Percentiles rank a stretch among this genome's conserved stretches.
phyloP scores from a whole-genome alignment of 2,113 vertebrate genomes.

The Gorsachius goisagi region DNA sequence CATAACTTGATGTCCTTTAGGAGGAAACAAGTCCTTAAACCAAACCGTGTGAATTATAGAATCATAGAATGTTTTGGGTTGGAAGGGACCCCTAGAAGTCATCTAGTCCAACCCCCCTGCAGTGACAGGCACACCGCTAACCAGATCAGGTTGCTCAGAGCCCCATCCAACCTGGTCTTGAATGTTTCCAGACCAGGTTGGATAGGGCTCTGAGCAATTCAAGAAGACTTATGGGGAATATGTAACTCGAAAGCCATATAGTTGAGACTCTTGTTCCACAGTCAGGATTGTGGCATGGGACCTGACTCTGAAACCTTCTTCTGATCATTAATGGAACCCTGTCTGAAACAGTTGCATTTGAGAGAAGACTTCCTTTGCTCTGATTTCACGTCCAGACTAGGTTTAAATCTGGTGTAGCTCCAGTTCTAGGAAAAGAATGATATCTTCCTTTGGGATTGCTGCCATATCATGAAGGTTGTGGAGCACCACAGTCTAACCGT shows the following conservation, averaged over 20 bases:
- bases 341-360: neutral
- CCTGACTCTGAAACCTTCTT: neutral
- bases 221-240: neutral
- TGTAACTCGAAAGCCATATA: neutral
- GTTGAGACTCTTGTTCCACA: neutral
- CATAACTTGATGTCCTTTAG: neutral
- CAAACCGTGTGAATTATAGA: neutral
- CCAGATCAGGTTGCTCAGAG: no score
- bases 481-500: neutral
- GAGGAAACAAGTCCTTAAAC: neutral
- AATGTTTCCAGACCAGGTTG: no score
- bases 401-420: neutral
- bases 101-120: no score
- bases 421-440: neutral
- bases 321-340: neutral
- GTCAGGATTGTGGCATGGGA: neutral
- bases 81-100: no score
- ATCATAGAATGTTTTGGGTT: no score
- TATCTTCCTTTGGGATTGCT: neutral
- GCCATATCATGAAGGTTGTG: neutral
- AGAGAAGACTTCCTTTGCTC: neutral
- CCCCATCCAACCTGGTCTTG: no score
- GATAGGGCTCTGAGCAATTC: no score
- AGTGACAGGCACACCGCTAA: no score
- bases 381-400: neutral